A percentile compares a stretch with the other conserved stretches of the same genome.
Evolutionary conservation across 2,113 vertebrate genomes (phyloP).

Genomic region (Chaetorhynchus papuensis): DNA sequence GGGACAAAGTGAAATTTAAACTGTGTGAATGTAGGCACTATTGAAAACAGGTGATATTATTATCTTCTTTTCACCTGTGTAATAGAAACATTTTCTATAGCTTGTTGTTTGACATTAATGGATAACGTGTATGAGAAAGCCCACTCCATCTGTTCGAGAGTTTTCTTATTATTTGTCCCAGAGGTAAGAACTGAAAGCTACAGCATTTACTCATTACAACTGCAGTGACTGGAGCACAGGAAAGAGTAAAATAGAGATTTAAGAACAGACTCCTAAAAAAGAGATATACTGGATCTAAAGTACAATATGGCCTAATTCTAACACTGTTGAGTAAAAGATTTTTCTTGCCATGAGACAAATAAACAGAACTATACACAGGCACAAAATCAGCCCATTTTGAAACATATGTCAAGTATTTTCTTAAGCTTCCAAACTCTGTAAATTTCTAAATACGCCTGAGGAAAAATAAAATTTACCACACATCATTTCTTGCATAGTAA

Average conservation of each 20-base stretch:
- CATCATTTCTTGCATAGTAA: conserved; percentile 3
- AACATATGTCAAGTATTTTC: conserved; percentile 63
- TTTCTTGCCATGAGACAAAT: conserved; percentile 44
- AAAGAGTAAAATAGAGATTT: conserved; percentile 28
- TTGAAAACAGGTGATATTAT: conserved; percentile 31
- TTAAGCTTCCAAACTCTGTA: conserved; percentile 49
- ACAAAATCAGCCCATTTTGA: not conserved
- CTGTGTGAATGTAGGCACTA: not conserved
- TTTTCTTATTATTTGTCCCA: conserved; percentile 21
- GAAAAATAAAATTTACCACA: conserved; percentile 49
- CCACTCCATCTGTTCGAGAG: not conserved
- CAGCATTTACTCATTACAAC: conserved; percentile 12
- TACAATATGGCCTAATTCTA: conserved; percentile 6
- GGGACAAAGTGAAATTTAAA: conserved; percentile 24
- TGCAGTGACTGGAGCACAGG: not conserved
- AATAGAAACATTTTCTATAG: conserved; percentile 32
- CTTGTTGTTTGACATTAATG: conserved; percentile 53
- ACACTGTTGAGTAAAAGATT: not conserved
- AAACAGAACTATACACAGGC: not conserved
- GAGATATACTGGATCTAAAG: conserved; percentile 21
- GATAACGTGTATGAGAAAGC: conserved; percentile 23
- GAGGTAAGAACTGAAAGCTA: conserved; percentile 17
- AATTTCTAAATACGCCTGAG: conserved; percentile 49
- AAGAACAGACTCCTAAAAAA: conserved; percentile 17
- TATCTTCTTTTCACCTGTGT: conserved; percentile 33